Conservation (phyloP, 2,797 vertebrate genomes). For the Crax fasciolata region DNA sequence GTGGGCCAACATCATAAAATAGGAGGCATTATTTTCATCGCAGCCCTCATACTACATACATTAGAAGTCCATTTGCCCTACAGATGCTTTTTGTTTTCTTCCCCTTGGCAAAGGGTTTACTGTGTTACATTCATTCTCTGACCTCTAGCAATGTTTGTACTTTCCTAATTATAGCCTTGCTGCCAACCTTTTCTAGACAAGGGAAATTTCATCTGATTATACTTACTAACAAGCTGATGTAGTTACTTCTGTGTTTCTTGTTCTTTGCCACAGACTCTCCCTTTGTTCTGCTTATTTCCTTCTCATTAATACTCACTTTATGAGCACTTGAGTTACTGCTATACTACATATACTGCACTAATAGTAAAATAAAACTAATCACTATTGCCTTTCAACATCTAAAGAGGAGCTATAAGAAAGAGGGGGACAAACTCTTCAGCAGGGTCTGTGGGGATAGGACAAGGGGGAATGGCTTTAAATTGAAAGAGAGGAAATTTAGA, state of each 20-base stretch:
- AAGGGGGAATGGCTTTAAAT: too few relatives aligned
- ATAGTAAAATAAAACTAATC: slow-evolving; percentile 17
- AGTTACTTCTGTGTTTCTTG: neutral
- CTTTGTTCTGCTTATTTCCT: neutral
- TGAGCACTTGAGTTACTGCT: neutral
- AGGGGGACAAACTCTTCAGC: too few relatives aligned
- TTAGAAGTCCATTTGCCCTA: neutral
- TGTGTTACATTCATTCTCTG: neutral
- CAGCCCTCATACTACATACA: neutral
- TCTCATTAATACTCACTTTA: neutral
- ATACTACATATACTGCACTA: neutral
- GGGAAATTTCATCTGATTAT: neutral
- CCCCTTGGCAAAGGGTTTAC: neutral
- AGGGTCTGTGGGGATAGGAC: too few relatives aligned
- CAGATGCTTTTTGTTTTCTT: neutral
- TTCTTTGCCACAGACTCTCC: neutral
- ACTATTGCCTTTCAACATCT: too few relatives aligned
- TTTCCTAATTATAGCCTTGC: neutral
- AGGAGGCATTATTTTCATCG: too few relatives aligned
- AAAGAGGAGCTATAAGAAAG: too few relatives aligned
- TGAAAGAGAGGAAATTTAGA: too few relatives aligned
- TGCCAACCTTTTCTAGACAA: neutral
- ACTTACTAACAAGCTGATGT: neutral
- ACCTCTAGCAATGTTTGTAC: neutral
- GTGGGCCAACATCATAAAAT: too few relatives aligned